Evolutionary conservation across 1,140 invertebrate species (phyloP), one percentile per base, ranked within the genome.

Genomic region (Schlechtendalia chinensis): DNA sequence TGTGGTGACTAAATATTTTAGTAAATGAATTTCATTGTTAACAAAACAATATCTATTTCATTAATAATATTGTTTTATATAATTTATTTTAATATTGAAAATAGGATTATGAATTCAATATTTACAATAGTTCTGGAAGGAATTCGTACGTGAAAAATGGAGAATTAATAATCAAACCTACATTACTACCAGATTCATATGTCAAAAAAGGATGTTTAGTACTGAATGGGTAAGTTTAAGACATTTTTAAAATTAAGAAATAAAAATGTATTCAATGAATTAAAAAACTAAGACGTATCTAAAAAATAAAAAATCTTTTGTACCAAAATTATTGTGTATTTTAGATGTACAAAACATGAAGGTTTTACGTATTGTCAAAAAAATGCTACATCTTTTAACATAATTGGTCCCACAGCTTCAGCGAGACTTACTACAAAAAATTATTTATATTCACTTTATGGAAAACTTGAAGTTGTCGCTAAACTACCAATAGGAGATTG

Each of bases 401-500:
- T 89, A 5, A 17, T 90, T 2, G 89, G 89, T 84, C 90, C 91
- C 0, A 86, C 90, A 47, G 88, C 89, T 84, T 92, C 91, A 82
- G 91, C 91, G 0, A 87, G 90, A 72, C 82, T 93, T 22, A 88
- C 89, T 45, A 91, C 90, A 1, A 86, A 89, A 0, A 83, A 89
- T 10, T 89, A 89, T 2, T 91, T 93, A 84, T 88, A 86, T 53
- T 91, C 91, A 85, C 88, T 87, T 81, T 93, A 91, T 83, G 91
- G 91, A 1, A 86, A 86, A 77, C 86, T 93, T 2, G 90, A 92
- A 84, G 87, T 92, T 17, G 86, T 88, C 74, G 91, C 91, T 2
- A 92, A 91, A 85, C 86, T 93, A 86, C 91, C 92, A 1, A 84
- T 86, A 39, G 91, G 91, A 72, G 91, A 93, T 85, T 93, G 92